These are phyloP conservation scores for Psophia crepitans DNA, from an alignment of 2,113 vertebrate genomes.

Conservation along the genomic window DNA sequence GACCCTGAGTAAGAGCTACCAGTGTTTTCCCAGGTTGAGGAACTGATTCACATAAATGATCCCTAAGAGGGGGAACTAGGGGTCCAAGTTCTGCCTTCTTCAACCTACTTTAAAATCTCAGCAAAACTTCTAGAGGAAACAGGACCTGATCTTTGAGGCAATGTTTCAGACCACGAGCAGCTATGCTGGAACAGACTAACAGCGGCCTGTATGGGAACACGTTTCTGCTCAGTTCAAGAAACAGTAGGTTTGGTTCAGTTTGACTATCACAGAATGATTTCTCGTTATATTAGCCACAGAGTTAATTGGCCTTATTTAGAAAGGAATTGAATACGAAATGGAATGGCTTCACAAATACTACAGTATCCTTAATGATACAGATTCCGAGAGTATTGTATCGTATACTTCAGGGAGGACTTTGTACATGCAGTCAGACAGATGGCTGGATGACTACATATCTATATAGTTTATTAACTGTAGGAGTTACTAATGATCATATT, in stretches of 20 bases:
- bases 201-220: fast-evolving
- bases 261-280: background rate
- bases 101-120: background rate
- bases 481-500: background rate
- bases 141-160: background rate
- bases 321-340: background rate
- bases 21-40: background rate
- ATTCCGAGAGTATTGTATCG: background rate
- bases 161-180: background rate
- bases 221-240: background rate
- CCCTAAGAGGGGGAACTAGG: background rate
- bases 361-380: background rate
- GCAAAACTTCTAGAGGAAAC: background rate
- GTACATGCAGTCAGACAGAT: background rate
- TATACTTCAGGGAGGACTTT: background rate
- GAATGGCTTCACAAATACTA: background rate
- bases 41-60: background rate
- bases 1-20: background rate
- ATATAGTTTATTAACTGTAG: background rate
- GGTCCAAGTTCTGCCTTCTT: background rate
- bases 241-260: background rate
- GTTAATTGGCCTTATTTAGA: background rate
- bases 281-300: background rate
- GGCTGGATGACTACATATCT: background rate
- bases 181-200: background rate